phyloP scores from a whole-genome alignment of 2,113 vertebrate genomes.

The Zootoca vivipara region DNA sequence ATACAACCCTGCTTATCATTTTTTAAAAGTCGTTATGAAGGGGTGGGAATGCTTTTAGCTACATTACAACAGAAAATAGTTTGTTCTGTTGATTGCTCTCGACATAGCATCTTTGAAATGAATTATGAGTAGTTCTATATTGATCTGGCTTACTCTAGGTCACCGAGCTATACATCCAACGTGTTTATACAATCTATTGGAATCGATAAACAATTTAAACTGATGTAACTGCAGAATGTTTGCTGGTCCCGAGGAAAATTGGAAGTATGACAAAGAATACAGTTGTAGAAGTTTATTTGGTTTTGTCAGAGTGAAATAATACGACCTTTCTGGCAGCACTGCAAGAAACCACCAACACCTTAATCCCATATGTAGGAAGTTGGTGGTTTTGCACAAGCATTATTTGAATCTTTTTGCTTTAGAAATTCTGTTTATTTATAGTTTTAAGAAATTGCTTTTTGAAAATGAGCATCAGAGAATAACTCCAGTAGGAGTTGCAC shows the following conservation, averaged over 20 bases:
- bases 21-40: slow-evolving; percentile 57
- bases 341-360: slow-evolving; percentile 49
- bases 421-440: slow-evolving; percentile 64
- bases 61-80: slow-evolving; percentile 65
- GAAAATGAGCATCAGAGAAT: slow-evolving; percentile 48
- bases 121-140: slow-evolving; percentile 73
- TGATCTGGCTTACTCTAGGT: slow-evolving; percentile 72
- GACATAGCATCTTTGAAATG: slow-evolving; percentile 72
- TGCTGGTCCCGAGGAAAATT: slow-evolving; percentile 69
- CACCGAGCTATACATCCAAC: slow-evolving; percentile 73
- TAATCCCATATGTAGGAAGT: slow-evolving; percentile 65
- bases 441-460: slow-evolving; percentile 43
- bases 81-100: slow-evolving; percentile 61
- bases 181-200: slow-evolving; percentile 86
- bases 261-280: slow-evolving; percentile 70
- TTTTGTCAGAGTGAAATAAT: slow-evolving; percentile 67
- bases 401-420: slow-evolving; percentile 40
- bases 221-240: slow-evolving; percentile 75
- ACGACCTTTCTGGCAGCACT: slow-evolving; percentile 55
- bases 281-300: slow-evolving; percentile 63
- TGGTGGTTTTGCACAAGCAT: slow-evolving; percentile 47
- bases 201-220: slow-evolving; percentile 94
- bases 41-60: slow-evolving; percentile 65
- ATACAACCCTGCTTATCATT: slow-evolving; percentile 48
- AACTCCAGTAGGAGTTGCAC: slow-evolving; percentile 30